These are phyloP conservation scores for Ophiodon elongatus DNA, from an alignment of 2,113 vertebrate genomes.

Conservation along the genomic window DNA sequence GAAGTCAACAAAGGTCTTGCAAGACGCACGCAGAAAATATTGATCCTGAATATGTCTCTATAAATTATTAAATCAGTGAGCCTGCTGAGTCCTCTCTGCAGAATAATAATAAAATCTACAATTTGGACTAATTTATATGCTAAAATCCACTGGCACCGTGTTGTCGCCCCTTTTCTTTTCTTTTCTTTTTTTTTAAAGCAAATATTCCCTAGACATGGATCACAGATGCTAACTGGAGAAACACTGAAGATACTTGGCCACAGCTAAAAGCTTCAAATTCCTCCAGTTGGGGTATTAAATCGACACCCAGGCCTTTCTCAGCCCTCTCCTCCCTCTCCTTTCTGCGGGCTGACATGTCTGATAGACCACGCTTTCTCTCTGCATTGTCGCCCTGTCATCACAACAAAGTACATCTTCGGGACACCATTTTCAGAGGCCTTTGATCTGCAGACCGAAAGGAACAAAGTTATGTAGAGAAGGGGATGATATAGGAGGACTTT, in stretches of 20 bases:
- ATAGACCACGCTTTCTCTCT: conserved; percentile 88
- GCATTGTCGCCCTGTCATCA: conserved; percentile 89
- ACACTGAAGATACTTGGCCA: conserved; percentile 39
- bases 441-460: conserved; percentile 95
- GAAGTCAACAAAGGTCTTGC: neutral
- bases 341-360: conserved; percentile 89
- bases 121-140: neutral
- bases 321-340: conserved; percentile 75
- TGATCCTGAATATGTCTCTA: neutral
- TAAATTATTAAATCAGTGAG: neutral
- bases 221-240: conserved; percentile 32
- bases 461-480: conserved; percentile 89
- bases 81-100: neutral
- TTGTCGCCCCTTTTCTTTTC: conserved; percentile 4
- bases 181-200: conserved; percentile 3
- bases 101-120: neutral
- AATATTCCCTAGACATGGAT: conserved; percentile 21
- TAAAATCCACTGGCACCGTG: neutral
- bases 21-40: neutral
- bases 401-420: conserved; percentile 91
- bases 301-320: conserved; percentile 71
- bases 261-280: conserved; percentile 67
- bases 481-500: conserved; percentile 81
- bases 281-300: conserved; percentile 76
- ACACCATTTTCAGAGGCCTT: conserved; percentile 88